Percentiles rank a stretch among this genome's conserved stretches.
Evolutionary conservation across 1,140 invertebrate genomes (phyloP).

Genomic region (Drosophila ficusphila): DNA sequence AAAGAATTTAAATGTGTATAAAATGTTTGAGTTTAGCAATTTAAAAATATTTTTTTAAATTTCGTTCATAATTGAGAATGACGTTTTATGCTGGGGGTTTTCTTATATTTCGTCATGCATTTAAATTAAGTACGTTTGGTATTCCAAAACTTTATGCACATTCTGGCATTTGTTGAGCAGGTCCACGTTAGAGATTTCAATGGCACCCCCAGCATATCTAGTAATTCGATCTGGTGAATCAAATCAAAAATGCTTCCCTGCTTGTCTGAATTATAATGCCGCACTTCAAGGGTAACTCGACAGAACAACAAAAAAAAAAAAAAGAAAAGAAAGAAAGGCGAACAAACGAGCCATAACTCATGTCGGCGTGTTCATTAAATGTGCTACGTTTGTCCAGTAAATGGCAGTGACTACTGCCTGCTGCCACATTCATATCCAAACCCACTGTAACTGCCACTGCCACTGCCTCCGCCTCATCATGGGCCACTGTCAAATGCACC

Average conservation of each 20-base stretch:
- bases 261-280: background rate
- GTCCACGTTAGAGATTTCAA: background rate
- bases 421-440: background rate
- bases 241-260: slow-evolving; percentile 1
- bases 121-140: no score
- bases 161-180: no score
- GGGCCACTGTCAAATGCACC: slow-evolving; percentile 28
- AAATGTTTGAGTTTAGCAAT: no score
- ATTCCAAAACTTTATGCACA: background rate
- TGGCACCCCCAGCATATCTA: background rate
- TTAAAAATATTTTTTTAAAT: no score
- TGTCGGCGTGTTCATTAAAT: slow-evolving; percentile 77
- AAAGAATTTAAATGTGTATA: no score
- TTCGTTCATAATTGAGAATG: no score
- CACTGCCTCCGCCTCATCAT: slow-evolving; percentile 5
- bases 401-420: slow-evolving; percentile 11
- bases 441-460: slow-evolving; percentile 1
- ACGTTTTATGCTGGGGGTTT: no score
- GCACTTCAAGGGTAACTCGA: slow-evolving; percentile 9
- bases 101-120: no score
- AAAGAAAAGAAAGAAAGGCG: slow-evolving; percentile 1
- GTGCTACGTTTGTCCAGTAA: slow-evolving; percentile 48
- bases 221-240: slow-evolving; percentile 7
- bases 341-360: slow-evolving; percentile 62
- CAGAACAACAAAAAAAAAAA: no score